phyloP scores from a whole-genome alignment of 2,888 invertebrate genomes.

The Mythimna lalbum region DNA sequence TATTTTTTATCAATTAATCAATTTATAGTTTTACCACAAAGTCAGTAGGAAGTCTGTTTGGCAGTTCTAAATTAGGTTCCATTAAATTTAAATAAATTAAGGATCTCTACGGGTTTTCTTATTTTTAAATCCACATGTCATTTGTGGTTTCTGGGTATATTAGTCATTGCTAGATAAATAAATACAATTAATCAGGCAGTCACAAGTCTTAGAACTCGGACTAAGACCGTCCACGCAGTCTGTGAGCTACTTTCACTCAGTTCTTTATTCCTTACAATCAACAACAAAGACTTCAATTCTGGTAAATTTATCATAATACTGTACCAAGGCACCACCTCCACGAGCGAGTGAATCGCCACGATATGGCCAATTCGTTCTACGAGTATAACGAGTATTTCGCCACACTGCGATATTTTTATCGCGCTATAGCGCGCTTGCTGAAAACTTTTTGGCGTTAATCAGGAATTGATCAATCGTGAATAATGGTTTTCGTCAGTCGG shows the following conservation, averaged over 20 bases:
- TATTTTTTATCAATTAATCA: conserved; percentile 54
- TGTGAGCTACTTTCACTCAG: neutral
- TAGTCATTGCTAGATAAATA: conserved; percentile 13
- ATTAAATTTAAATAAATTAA: conserved; percentile 38
- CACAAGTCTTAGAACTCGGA: conserved; percentile 2
- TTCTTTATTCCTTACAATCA: neutral
- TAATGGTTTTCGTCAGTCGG: no score
- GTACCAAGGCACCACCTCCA: neutral
- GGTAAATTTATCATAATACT: neutral
- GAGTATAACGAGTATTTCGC: neutral
- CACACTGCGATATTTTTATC: neutral
- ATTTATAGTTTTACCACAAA: conserved; percentile 54
- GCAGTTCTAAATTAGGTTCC: conserved; percentile 56
- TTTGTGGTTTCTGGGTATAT: conserved; percentile 36
- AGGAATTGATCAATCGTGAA: no score
- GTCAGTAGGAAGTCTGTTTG: conserved; percentile 52
- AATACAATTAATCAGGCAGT: conserved; percentile 23
- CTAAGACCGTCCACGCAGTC: neutral
- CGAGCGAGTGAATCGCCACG: neutral
- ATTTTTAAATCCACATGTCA: conserved; percentile 31
- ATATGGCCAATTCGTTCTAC: neutral
- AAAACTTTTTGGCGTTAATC: neutral
- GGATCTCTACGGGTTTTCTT: conserved; percentile 54
- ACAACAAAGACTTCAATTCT: neutral
- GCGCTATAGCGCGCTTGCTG: neutral